Evolutionary conservation across 2,888 invertebrate species (phyloP).

Genomic region (Scotopteryx bipunctaria): DNA sequence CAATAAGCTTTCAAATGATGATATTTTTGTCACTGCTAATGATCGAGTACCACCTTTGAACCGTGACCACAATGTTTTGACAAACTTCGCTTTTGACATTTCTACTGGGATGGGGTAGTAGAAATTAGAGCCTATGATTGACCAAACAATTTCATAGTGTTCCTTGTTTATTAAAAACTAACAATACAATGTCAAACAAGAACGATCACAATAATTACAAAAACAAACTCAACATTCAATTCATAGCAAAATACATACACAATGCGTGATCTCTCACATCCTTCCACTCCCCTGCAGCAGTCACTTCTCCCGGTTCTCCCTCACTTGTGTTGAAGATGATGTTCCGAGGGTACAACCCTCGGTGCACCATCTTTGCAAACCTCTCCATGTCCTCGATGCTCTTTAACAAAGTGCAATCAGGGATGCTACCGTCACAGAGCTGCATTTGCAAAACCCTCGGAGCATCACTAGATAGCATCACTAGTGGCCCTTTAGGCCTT

Average conservation of each 20-base stretch:
- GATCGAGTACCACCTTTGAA: no score
- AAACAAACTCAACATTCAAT: neutral
- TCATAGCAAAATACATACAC: slow-evolving; percentile 28
- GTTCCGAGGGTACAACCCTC: slow-evolving; percentile 39
- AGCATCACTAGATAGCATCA: slow-evolving; percentile 41
- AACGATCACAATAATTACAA: neutral
- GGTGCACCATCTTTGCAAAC: slow-evolving; percentile 35
- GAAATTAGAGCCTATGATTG: no score
- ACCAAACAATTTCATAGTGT: no score
- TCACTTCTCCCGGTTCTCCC: slow-evolving; percentile 12
- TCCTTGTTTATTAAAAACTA: neutral
- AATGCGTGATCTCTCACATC: slow-evolving; percentile 54
- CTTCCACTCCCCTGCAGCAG: slow-evolving; percentile 39
- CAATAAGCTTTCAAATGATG: no score
- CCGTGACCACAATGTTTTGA: no score
- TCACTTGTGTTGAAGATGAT: slow-evolving; percentile 18
- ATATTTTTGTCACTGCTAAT: no score
- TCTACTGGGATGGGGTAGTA: no score
- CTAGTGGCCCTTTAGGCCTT: slow-evolving; percentile 37
- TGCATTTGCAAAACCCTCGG: slow-evolving; percentile 49
- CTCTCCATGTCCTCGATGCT: slow-evolving; percentile 33
- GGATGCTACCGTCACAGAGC: slow-evolving; percentile 32
- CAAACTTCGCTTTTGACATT: no score
- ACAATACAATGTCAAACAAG: neutral
- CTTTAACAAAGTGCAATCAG: slow-evolving; percentile 30